phyloP scores from a whole-genome alignment of 2,888 invertebrate species.

The Panopea generosa region DNA sequence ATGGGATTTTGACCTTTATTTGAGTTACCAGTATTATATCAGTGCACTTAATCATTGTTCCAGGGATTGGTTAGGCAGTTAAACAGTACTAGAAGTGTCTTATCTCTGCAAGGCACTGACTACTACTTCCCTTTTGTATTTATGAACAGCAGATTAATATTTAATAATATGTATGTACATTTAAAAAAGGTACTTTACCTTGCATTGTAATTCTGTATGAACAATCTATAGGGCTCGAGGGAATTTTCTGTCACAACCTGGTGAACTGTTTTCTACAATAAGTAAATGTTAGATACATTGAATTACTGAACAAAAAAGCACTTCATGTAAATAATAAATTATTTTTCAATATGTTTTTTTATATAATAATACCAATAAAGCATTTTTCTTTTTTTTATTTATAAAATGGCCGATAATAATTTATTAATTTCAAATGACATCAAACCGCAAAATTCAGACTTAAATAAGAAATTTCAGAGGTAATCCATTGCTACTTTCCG shows the following conservation, averaged over 20 bases:
- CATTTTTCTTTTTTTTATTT: too few relatives aligned
- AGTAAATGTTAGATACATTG: neutral
- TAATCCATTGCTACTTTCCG: too few relatives aligned
- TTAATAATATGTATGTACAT: neutral
- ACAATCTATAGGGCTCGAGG: constrained; percentile 46
- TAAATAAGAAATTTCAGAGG: too few relatives aligned
- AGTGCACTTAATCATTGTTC: too few relatives aligned
- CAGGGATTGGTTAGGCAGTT: too few relatives aligned
- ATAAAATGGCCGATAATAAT: neutral
- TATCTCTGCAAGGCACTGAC: neutral
- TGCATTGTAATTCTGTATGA: constrained; percentile 51
- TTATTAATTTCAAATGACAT: too few relatives aligned
- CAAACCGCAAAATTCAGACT: too few relatives aligned
- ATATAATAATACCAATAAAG: too few relatives aligned
- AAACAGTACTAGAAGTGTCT: too few relatives aligned
- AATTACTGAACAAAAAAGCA: neutral
- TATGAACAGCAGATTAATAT: neutral
- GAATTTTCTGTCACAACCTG: constrained; percentile 42
- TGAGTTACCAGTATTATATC: too few relatives aligned
- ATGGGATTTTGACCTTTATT: too few relatives aligned
- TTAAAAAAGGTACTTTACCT: constrained; percentile 41
- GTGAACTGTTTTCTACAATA: constrained; percentile 53
- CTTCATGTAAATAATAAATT: neutral
- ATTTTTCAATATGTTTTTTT: too few relatives aligned
- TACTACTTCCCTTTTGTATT: neutral